These are phyloP conservation scores for Procambarus clarkii DNA, from an alignment of 1,140 invertebrate species.

Conservation along the genomic window DNA sequence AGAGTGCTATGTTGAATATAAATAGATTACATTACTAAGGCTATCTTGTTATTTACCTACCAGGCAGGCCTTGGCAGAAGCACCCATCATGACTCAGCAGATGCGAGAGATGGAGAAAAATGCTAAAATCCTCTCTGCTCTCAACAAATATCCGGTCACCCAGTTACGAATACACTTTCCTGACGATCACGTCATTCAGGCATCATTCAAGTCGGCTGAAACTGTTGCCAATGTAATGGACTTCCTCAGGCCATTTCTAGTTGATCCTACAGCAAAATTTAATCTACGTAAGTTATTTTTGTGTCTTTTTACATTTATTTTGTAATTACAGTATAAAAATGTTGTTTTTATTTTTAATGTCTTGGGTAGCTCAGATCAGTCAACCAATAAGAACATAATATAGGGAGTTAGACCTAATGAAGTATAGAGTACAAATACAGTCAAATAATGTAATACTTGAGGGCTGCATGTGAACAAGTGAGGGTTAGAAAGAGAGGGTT, in stretches of 20 bases:
- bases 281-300: constrained; percentile 46
- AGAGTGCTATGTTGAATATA: no score
- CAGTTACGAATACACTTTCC: constrained; percentile 58
- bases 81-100: constrained; percentile 40
- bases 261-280: constrained; percentile 35
- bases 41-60: neutral
- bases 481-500: no score
- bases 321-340: no score
- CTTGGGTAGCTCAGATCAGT: no score
- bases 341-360: no score
- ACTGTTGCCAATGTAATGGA: constrained; percentile 26
- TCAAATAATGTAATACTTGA: no score
- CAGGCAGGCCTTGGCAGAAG: constrained; percentile 36
- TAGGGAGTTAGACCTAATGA: no score
- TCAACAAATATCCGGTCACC: constrained; percentile 56
- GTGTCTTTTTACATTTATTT: no score
- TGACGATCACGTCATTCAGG: constrained; percentile 57
- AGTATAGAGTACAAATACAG: no score
- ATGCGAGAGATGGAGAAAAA: constrained; percentile 60
- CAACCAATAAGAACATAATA: no score
- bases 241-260: constrained; percentile 40
- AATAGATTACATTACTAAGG: no score
- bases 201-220: constrained; percentile 50
- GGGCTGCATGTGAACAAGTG: no score
- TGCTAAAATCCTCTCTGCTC: constrained; percentile 35